Base-by-base conservation (phyloP, 92 coral and sea anemone species). In the Muricea muricata region DNA sequence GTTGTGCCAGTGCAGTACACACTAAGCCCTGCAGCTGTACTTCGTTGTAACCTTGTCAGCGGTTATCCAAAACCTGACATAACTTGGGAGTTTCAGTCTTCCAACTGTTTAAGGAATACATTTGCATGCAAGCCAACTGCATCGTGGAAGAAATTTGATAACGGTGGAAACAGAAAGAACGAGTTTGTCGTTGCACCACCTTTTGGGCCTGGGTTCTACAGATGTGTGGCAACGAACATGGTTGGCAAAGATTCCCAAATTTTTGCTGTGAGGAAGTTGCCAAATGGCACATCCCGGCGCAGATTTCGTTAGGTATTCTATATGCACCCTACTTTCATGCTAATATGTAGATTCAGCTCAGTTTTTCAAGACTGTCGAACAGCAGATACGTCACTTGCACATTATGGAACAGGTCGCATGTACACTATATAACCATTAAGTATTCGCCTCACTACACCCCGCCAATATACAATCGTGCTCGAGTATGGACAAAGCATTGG, bases 61-160 rank as follows among this genome's bases (percentile, higher is more conserved):
- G 83, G 83, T 34, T 15, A 78, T 18, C 83, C 83, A 34, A 56
- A 78, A 34, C 70, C 83, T 17, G 72, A 78, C 20, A 54, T 78
- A 37, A 78, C 83, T 35, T 78, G 83, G 83, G 83, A 78, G 46
- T 78, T 78, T 58, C 83, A 78, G 34, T 56, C 83, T 8, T 78
- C 83, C 17, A 78, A 61, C 55, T 78, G 83, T 39, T 34, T 78
- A 17, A 78, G 58, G 71, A 78, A 78, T 9, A 54, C 83, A 25
- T 78, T 56, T 26, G 71, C 83, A 33, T 78, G 83, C 45, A 78
- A 45, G 55, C 80, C 83, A 20, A 56, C 54, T 56, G 33, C 54
- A 7, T 70, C 56, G 31, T 78, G 83, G 83, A 78, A 78, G 35
- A 78, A 58, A 31, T 78, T 78, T 56, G 71, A 31, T 34, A 78